phyloP scores from a whole-genome alignment of 2,888 invertebrate species.

The Agonum fuliginosum region DNA sequence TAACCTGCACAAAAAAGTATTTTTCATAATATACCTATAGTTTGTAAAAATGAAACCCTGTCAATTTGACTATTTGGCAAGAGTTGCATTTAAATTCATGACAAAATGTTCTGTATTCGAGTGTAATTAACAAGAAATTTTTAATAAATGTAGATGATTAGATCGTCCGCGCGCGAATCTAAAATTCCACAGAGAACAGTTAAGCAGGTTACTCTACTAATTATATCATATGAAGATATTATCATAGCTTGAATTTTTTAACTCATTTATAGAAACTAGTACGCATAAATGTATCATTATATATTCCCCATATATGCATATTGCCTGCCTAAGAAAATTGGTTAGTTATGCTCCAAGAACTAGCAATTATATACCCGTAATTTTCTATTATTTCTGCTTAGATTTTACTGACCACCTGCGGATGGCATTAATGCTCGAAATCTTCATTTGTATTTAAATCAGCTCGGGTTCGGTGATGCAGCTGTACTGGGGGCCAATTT shows the following conservation, averaged over 20 bases:
- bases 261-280: constrained; percentile 55
- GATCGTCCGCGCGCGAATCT: constrained; percentile 24
- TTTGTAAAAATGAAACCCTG: no score
- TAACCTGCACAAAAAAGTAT: no score
- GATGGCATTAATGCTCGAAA: constrained; percentile 2
- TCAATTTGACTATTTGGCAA: no score
- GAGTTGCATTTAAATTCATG: no score
- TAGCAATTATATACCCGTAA: constrained; percentile 34
- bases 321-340: constrained; percentile 49
- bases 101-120: not conserved
- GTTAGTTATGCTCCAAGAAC: constrained; percentile 50
- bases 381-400: constrained; percentile 47
- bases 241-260: constrained; percentile 52
- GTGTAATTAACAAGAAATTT: constrained; percentile 27
- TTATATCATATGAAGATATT: constrained; percentile 51
- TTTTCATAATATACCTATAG: no score
- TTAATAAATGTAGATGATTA: constrained; percentile 38
- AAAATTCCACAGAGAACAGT: constrained; percentile 29
- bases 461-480: constrained; percentile 6
- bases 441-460: constrained; percentile 42
- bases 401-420: constrained; percentile 47
- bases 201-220: constrained; percentile 49
- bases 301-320: constrained; percentile 50
- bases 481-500: constrained; percentile 24
- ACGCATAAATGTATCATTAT: constrained; percentile 42